Percentiles rank a stretch among this genome's conserved stretches.
These are phyloP conservation scores for Pyrrhia umbra DNA, from an alignment of 2,888 invertebrate species.

Conservation along the genomic window DNA sequence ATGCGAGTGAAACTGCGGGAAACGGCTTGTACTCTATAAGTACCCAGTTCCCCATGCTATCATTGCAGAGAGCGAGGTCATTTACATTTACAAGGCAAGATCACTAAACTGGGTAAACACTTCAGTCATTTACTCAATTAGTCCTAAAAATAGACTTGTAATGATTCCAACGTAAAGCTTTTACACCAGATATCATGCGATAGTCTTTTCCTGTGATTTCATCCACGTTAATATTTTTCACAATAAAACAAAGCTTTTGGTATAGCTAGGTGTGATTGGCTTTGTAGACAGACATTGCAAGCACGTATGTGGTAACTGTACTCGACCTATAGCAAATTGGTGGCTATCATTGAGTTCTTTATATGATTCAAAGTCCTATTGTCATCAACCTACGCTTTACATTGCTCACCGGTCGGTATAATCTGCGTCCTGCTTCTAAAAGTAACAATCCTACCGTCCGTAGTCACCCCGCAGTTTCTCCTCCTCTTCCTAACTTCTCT, in stretches of 20 bases:
- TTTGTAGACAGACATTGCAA: too few relatives aligned
- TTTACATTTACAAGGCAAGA: slow-evolving; percentile 11
- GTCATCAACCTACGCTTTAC: not conserved
- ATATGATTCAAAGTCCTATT: not conserved
- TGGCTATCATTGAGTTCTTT: too few relatives aligned
- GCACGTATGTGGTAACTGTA: too few relatives aligned
- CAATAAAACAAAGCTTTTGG: too few relatives aligned
- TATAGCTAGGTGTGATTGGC: too few relatives aligned
- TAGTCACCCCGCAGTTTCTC: slow-evolving; percentile 55
- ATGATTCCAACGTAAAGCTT: too few relatives aligned
- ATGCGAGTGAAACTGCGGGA: too few relatives aligned
- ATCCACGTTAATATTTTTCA: too few relatives aligned
- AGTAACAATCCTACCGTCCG: slow-evolving; percentile 70
- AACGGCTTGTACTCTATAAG: too few relatives aligned
- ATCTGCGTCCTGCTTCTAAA: slow-evolving; percentile 74
- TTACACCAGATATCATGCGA: too few relatives aligned
- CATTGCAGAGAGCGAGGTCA: slow-evolving; percentile 5
- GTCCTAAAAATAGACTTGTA: slow-evolving; percentile 24
- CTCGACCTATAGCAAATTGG: too few relatives aligned
- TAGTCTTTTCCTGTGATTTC: too few relatives aligned
- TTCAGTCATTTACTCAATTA: slow-evolving; percentile 11
- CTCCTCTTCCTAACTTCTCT: slow-evolving; percentile 33
- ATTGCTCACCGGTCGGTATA: slow-evolving; percentile 71
- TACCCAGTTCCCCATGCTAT: slow-evolving; percentile 7
- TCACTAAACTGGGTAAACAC: slow-evolving; percentile 24